A percentile compares a stretch with the other conserved stretches of the same genome.
phyloP scores from a whole-genome alignment of 2,113 vertebrate species.

The Ivindomyrus marchei region DNA sequence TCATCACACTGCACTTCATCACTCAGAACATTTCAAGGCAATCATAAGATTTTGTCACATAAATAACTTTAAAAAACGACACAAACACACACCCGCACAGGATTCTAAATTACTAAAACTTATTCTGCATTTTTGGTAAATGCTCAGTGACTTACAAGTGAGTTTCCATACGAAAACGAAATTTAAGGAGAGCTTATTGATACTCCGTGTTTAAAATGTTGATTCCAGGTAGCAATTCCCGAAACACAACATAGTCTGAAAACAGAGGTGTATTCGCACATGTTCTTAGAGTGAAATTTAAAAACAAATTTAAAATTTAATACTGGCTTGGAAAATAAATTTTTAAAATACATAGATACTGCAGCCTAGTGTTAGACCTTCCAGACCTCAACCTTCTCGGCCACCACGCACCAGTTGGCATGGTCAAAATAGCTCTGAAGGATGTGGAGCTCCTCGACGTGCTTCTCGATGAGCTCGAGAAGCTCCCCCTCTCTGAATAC shows the following conservation, averaged over 20 bases:
- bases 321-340: neutral
- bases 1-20: neutral
- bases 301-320: conserved; percentile 10
- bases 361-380: conserved; percentile 43
- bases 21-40: neutral
- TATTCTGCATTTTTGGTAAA: neutral
- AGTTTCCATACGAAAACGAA: neutral
- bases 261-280: neutral
- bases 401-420: conserved; percentile 57
- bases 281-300: neutral
- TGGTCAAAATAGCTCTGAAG: conserved; percentile 60
- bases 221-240: neutral
- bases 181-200: neutral
- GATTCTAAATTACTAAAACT: neutral
- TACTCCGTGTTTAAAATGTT: neutral
- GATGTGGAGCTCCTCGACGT: conserved; percentile 56
- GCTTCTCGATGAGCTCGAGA: conserved; percentile 50
- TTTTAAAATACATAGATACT: neutral
- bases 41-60: neutral
- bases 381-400: conserved; percentile 54
- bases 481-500: conserved; percentile 63
- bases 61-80: neutral
- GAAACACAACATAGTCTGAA: neutral
- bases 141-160: neutral
- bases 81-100: neutral